These are phyloP conservation scores for Borostomias antarcticus DNA, from an alignment of 2,797 vertebrate genomes.

Conservation along the genomic window DNA sequence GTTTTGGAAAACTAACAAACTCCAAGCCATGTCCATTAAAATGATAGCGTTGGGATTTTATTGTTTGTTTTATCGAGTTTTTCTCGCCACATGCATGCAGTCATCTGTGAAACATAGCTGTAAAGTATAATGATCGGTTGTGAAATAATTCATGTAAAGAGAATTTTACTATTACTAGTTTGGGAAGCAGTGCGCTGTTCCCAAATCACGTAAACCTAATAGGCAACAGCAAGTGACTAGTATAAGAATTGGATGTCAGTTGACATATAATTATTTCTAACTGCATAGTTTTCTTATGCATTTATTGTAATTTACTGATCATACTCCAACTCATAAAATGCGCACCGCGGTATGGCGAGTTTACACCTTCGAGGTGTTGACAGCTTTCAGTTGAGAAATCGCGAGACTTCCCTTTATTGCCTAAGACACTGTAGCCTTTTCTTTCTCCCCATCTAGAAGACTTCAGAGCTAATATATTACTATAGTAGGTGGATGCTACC, in stretches of 20 bases:
- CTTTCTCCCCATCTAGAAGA: conserved; percentile 6
- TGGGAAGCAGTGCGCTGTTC: neutral
- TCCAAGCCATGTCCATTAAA: conserved; percentile 40
- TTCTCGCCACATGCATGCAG: conserved; percentile 49
- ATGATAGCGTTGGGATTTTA: conserved; percentile 30
- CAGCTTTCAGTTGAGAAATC: conserved; percentile 52
- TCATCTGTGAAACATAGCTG: conserved; percentile 59
- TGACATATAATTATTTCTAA: neutral
- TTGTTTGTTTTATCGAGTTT: conserved; percentile 47
- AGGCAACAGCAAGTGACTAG: too few species aligned
- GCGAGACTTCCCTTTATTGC: conserved; percentile 24
- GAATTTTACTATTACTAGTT: conserved; percentile 24
- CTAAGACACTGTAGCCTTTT: conserved; percentile 31
- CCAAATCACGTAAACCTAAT: too few species aligned
- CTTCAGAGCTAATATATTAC: too few species aligned
- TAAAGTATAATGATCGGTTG: conserved; percentile 50
- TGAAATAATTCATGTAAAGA: conserved; percentile 44
- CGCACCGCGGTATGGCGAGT: conserved; percentile 20
- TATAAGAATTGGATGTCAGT: neutral
- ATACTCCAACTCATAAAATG: conserved; percentile 19
- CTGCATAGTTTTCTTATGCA: conserved; percentile 9
- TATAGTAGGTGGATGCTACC: too few species aligned
- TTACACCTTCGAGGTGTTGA: conserved; percentile 60
- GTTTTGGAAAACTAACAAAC: conserved; percentile 42
- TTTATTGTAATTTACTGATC: conserved; percentile 38